Evolutionary conservation across 2,113 vertebrate species (phyloP).

Genomic region (Cariama cristata): DNA sequence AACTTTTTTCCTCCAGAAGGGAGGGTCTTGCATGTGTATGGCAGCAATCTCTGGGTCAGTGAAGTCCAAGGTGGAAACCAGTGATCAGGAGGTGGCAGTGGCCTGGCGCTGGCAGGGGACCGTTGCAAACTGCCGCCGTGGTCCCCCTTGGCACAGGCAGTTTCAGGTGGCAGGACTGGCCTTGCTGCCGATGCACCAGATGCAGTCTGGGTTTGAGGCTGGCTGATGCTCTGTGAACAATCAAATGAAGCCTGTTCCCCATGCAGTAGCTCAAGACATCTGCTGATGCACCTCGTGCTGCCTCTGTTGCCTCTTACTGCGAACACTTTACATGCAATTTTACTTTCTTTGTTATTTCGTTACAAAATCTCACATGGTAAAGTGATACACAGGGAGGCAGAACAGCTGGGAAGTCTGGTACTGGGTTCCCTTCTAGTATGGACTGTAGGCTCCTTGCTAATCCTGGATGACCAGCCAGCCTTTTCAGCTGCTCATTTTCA

Average conservation of each 20-base stretch:
- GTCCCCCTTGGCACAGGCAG: background rate
- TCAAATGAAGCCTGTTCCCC: background rate
- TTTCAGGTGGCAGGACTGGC: background rate
- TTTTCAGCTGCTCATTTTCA: background rate
- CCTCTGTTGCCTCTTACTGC: background rate
- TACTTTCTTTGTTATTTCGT: background rate
- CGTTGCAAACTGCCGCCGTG: fast-evolving
- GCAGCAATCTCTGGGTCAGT: background rate
- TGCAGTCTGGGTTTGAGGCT: background rate
- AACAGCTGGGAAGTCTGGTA: background rate
- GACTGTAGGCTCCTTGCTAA: background rate
- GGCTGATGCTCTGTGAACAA: background rate
- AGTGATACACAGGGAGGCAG: background rate
- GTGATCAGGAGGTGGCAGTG: background rate
- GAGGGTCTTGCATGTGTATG: background rate
- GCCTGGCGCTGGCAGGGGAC: background rate
- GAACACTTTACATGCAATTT: background rate
- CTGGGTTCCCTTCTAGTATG: background rate
- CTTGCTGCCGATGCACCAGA: background rate
- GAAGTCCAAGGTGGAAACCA: background rate
- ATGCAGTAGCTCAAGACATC: background rate
- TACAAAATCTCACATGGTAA: background rate
- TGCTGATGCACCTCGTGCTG: background rate
- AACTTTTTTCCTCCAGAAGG: background rate
- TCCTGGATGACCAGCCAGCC: background rate